Base-by-base conservation (phyloP, 1,140 invertebrate species). In the Cotesia vestalis region DNA sequence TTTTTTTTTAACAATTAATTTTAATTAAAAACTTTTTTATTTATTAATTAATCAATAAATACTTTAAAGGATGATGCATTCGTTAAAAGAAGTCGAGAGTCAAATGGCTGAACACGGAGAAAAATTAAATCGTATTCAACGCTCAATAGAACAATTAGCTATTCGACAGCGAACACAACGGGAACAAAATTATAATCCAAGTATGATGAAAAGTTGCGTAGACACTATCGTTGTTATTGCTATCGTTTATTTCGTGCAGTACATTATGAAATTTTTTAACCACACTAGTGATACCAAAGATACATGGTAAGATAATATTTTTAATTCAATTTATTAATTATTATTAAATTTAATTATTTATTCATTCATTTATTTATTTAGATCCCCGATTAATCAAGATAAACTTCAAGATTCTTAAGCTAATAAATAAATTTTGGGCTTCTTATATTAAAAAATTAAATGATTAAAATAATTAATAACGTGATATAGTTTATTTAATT, bases 111-210 rank as follows among this genome's bases (percentile, higher is more conserved):
- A 84, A 38, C 82, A 87, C 27, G 75, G 78, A 66, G 83, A 87
- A 57, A 85, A 86, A 75, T 74, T 88, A n/a, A 83, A 84, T 74
- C 79, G 81, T 64, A 83, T 88, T 76, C 85, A 88, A 69, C 80
- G 81, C 57, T 74, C 83, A 67, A 66, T 87, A 36, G 86, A 87
- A 67, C 85, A 86, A 74, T 73, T 86, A 70, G 80, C 80, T 14
- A 80, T 82, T 60, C 82, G 80, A 64, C 86, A 87, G 77, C 80
- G 85, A 69, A 80, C 77, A 36, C 79, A 79, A 69, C 78, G 78
- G 72, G 83, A 84, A 34, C 80, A 83, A 14, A 79, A 78, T 40
- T 77, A 79, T 34, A 85, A 80, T 74, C 75, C 78, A 63, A 81
- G 69, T 70, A 79, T 85, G 69, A 77, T 78, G n/a, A 85, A 82